Evolutionary conservation across 2,113 vertebrate species (phyloP).

Genomic region (Podocnemis expansa): DNA sequence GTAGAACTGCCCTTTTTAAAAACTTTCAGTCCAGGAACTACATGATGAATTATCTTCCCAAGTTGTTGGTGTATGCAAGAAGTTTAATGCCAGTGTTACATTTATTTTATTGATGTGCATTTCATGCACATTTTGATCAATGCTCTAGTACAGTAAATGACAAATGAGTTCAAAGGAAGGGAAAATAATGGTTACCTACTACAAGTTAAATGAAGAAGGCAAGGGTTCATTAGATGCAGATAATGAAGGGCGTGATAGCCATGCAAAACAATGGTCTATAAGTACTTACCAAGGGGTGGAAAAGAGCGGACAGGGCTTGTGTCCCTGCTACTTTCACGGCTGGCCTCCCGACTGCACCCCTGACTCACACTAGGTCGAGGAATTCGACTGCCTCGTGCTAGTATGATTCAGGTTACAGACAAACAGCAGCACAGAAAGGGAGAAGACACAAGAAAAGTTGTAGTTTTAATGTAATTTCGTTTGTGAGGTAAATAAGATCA

Average conservation of each 20-base stretch:
- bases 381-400: conserved; percentile 96
- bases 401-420: conserved; percentile 74
- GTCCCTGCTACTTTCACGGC: conserved; percentile 98
- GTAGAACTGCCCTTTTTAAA: neutral
- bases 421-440: conserved; percentile 59
- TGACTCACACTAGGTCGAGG: conserved; percentile 99
- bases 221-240: neutral
- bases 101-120: neutral
- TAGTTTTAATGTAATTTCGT: conserved; percentile 62
- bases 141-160: neutral
- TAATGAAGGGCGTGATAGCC: conserved; percentile 27
- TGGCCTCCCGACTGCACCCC: conserved; percentile 98
- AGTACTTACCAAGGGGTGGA: conserved; percentile 94
- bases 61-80: neutral
- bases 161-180: conserved; percentile 15
- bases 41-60: accelerated
- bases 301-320: conserved; percentile 97
- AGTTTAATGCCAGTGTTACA: neutral
- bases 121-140: conserved; percentile 27
- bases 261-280: conserved; percentile 48
- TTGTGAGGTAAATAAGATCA: conserved; percentile 1
- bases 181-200: neutral
- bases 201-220: conserved; percentile 33
- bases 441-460: conserved; percentile 75
- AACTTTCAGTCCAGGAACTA: accelerated